Base-by-base conservation (phyloP, 2,113 vertebrate genomes). In the Orthochromis malagaraziensis region DNA sequence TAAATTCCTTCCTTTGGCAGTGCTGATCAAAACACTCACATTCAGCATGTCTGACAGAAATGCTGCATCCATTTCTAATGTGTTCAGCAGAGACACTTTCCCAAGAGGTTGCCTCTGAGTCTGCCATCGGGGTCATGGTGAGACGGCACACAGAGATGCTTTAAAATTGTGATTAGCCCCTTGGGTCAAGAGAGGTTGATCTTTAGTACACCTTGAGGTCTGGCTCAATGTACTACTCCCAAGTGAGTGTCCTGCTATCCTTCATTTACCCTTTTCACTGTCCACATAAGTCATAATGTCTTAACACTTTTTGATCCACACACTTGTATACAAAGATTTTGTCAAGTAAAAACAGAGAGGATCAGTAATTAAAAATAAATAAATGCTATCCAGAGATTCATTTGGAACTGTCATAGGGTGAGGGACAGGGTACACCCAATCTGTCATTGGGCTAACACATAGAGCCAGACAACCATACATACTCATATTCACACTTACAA, bases 101-200 rank as follows among this genome's bases (percentile, higher is more conserved):
- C 81, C 40, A 63, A 87, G 86, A 90, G 88, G 90, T 87, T 84
- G 81, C 79, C 58, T 88, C 58, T 42, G 81, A 88, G 80, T 85
- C 82, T 87, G 88, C 89, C 93, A 93, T 91, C 7, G 2, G 93
- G 93, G 89, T 94, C 88, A 79, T 24, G 13, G 81, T 4, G 10
- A 91, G 86, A 84, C 84, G 35, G 88, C 87, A 80, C 86, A 79
- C 73, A 14, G 89, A 86, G 92, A 94, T 92, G 90, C 85, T 94
- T 95, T 95, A 91, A 94, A 95, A 96, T 94, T 92, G 94, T 93
- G 94, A 95, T 94, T 93, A 93, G 93, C 90, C 93, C 92, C 89
- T 57, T 6, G 79, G 93, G 92, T 95, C 95, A 92, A 93, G 83
- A 88, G 60, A 57, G 88, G 89, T 91, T 92, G 91, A 92, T 95